Percentiles rank a stretch among this genome's conserved stretches.
Evolutionary conservation across 2,797 vertebrate genomes (phyloP).

Genomic region (Margarornis squamiger): DNA sequence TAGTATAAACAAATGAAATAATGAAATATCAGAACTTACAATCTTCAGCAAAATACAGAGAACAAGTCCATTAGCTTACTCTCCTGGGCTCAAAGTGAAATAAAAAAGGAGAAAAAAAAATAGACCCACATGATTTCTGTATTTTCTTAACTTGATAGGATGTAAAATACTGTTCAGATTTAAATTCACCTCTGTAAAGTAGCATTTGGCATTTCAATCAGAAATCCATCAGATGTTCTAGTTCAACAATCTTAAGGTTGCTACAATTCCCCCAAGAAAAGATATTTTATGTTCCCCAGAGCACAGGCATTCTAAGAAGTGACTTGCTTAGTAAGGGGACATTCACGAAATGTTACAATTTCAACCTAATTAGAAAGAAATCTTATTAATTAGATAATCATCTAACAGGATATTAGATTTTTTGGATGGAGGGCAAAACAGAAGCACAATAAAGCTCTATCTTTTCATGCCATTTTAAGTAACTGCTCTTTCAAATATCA

Average conservation of each 20-base stretch:
- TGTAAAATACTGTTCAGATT: background rate
- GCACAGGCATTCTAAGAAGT: slow-evolving; percentile 46
- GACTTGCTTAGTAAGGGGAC: slow-evolving; percentile 58
- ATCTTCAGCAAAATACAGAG: background rate
- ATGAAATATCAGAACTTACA: background rate
- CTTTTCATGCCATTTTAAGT: background rate
- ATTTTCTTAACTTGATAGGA: background rate
- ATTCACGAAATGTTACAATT: slow-evolving; percentile 62
- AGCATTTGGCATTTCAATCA: slow-evolving; percentile 41
- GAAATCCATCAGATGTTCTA: slow-evolving; percentile 53
- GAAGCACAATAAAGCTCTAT: background rate
- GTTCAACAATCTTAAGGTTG: slow-evolving; percentile 58
- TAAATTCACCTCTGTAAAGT: slow-evolving; percentile 6
- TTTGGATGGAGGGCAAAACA: slow-evolving; percentile 49
- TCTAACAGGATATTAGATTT: slow-evolving; percentile 45
- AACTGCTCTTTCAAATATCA: background rate
- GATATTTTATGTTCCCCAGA: slow-evolving; percentile 52
- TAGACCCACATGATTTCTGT: background rate
- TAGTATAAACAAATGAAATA: background rate
- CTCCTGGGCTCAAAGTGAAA: background rate
- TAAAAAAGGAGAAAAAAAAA: background rate
- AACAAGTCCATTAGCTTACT: background rate
- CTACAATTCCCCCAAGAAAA: slow-evolving; percentile 50
- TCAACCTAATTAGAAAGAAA: slow-evolving; percentile 71
- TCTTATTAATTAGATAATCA: slow-evolving; percentile 69